Conservation (phyloP, 2,888 invertebrate species). For the Xanthostigma xanthostigma region DNA sequence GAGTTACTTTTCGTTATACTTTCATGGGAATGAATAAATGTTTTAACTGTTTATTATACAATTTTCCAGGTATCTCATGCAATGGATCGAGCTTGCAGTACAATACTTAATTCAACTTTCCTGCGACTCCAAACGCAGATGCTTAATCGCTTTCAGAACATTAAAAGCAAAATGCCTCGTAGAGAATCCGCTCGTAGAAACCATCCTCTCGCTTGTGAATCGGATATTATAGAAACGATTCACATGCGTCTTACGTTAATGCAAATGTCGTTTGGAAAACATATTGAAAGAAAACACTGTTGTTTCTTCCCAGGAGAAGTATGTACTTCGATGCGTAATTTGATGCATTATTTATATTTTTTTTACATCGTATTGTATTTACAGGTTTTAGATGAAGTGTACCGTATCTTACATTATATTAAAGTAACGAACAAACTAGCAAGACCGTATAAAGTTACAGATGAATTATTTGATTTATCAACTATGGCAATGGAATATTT, state of each 20-base stretch:
- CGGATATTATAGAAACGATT: constrained; percentile 83
- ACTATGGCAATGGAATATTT: constrained; percentile 98
- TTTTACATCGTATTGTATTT: constrained; percentile 16
- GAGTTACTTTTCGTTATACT: constrained; percentile 26
- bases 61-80: constrained; percentile 58
- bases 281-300: constrained; percentile 83
- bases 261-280: constrained; percentile 90
- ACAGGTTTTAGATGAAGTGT: constrained; percentile 82
- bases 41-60: neutral
- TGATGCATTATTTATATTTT: neutral
- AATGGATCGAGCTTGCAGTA: constrained; percentile 67
- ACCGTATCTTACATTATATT: constrained; percentile 70
- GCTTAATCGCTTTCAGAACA: constrained; percentile 67
- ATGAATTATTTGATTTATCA: constrained; percentile 85
- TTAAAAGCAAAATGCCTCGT: constrained; percentile 84
- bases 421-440: constrained; percentile 68
- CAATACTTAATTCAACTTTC: constrained; percentile 72
- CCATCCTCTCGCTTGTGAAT: constrained; percentile 81
- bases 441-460: constrained; percentile 83
- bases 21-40: constrained; percentile 6
- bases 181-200: constrained; percentile 81
- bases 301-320: constrained; percentile 93
- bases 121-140: constrained; percentile 73
- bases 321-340: constrained; percentile 20
- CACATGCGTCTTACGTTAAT: constrained; percentile 82